These are phyloP conservation scores for Halichondria panicea DNA, from an alignment of 37 sponge, comb jelly and placozoan species.

Conservation along the genomic window DNA sequence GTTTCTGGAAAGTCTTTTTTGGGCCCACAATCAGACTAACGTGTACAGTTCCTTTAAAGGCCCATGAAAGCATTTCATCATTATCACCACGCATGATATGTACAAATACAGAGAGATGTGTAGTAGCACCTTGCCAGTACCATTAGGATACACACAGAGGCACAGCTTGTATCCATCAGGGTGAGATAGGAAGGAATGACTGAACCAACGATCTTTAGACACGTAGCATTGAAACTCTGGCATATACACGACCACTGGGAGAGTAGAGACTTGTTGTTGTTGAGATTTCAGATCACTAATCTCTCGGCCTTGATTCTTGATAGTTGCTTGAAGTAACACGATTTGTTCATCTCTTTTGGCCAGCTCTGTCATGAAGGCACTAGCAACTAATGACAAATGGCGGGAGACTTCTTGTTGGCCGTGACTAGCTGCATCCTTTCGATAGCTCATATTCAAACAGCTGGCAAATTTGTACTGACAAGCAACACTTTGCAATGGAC, in stretches of 20 bases:
- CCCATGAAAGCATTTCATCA: constrained; percentile 4
- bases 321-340: neutral
- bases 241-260: neutral
- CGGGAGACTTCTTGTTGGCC: no score
- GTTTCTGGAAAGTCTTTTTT: neutral
- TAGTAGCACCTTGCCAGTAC: constrained; percentile 4
- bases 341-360: neutral
- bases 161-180: constrained; percentile 22
- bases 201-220: neutral
- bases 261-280: neutral
- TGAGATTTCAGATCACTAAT: neutral
- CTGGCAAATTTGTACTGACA: constrained; percentile 18
- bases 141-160: constrained; percentile 14
- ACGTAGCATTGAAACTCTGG: neutral
- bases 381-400: constrained; percentile 1
- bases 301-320: neutral
- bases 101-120: constrained; percentile 3
- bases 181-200: neutral
- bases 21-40: neutral
- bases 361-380: neutral
- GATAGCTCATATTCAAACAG: constrained; percentile 2
- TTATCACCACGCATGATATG: constrained; percentile 10
- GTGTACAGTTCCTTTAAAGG: neutral
- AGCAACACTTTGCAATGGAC: constrained; percentile 1
- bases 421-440: neutral